These are phyloP conservation scores for Drosophila melanica DNA, from an alignment of 1,140 invertebrate genomes.

Conservation along the genomic window DNA sequence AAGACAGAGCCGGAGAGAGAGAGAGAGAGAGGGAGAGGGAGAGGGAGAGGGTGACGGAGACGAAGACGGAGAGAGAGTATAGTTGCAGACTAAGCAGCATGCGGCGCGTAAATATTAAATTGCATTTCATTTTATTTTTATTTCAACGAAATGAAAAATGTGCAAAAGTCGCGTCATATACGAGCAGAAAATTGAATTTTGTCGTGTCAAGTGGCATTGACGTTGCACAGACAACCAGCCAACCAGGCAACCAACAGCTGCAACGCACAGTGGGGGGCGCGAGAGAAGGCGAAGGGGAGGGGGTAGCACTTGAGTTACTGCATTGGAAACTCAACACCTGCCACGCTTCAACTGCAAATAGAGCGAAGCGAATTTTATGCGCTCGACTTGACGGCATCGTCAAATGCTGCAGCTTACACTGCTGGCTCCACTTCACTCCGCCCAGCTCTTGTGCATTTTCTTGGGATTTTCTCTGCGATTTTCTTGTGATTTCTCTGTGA, in stretches of 20 bases:
- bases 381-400: constrained; percentile 30
- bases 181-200: constrained; percentile 69
- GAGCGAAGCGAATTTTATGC: constrained; percentile 46
- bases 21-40: neutral
- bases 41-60: neutral
- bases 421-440: neutral
- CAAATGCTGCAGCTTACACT: neutral
- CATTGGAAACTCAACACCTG: constrained; percentile 50
- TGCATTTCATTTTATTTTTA: constrained; percentile 69
- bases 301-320: constrained; percentile 7
- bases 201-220: constrained; percentile 69
- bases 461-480: constrained; percentile 1
- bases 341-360: constrained; percentile 51
- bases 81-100: constrained; percentile 36
- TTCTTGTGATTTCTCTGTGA: neutral
- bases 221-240: constrained; percentile 26
- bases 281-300: neutral
- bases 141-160: constrained; percentile 55
- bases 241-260: constrained; percentile 4
- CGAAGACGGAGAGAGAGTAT: neutral
- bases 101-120: constrained; percentile 76
- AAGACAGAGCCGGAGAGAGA: constrained; percentile 3
- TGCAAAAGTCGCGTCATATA: constrained; percentile 46
- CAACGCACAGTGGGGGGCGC: neutral
- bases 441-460: neutral